A percentile compares a stretch with the other conserved stretches of the same genome.
Evolutionary conservation across 2,888 invertebrate species (phyloP).

Genomic region (Troglohyphantes excavatus): DNA sequence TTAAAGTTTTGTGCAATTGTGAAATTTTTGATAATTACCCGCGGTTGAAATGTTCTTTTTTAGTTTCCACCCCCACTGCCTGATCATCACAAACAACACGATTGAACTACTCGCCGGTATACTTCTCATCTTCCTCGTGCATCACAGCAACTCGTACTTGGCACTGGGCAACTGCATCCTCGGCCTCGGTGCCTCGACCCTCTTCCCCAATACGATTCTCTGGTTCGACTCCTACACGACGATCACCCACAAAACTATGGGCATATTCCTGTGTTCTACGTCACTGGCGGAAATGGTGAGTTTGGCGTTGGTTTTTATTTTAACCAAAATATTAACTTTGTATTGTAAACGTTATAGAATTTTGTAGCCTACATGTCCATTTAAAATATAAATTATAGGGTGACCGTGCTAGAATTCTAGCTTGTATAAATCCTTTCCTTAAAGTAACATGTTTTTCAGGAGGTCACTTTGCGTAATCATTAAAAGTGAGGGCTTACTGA

Average conservation of each 20-base stretch:
- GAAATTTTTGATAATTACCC: too few relatives aligned
- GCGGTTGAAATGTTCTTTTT: not conserved
- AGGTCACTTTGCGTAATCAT: too few relatives aligned
- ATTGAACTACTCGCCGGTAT: not conserved
- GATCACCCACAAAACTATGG: conserved; percentile 6
- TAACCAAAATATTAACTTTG: too few relatives aligned
- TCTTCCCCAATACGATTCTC: not conserved
- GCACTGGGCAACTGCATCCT: not conserved
- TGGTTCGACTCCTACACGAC: conserved; percentile 6
- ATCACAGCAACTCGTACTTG: not conserved
- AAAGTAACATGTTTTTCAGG: too few relatives aligned
- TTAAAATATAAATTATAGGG: too few relatives aligned
- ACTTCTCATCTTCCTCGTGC: not conserved
- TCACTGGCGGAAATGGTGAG: conserved; percentile 36
- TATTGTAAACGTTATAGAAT: too few relatives aligned
- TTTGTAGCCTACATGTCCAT: too few relatives aligned
- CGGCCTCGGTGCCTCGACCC: conserved; percentile 6
- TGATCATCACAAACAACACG: conserved; percentile 5
- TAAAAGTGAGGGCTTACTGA: too few relatives aligned
- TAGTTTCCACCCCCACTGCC: conserved; percentile 19
- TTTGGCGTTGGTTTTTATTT: too few relatives aligned
- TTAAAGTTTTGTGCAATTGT: too few relatives aligned
- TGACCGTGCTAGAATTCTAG: too few relatives aligned
- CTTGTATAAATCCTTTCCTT: too few relatives aligned
- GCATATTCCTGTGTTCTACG: not conserved